These are phyloP conservation scores for Lutjanus argentimaculatus DNA, from an alignment of 2,797 vertebrate species.

Conservation along the genomic window DNA sequence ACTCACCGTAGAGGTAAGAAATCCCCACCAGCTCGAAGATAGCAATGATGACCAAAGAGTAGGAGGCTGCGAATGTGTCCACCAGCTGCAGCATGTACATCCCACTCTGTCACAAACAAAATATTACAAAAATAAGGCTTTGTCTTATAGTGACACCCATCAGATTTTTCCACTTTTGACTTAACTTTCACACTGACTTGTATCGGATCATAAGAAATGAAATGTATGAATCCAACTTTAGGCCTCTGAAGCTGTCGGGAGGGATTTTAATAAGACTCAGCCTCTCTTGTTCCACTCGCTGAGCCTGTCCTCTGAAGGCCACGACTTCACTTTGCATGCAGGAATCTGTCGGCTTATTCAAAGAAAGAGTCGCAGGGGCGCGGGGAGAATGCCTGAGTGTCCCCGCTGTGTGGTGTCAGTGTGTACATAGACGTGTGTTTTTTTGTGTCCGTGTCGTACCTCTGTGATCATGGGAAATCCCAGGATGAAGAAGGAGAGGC, in stretches of 20 bases:
- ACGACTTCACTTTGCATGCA: constrained; percentile 27
- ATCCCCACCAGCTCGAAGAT: constrained; percentile 97
- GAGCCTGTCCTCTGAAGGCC: constrained; percentile 39
- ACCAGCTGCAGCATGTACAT: constrained; percentile 99
- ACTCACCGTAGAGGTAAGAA: constrained; percentile 96
- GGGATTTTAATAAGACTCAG: constrained; percentile 55
- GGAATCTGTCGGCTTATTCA: constrained; percentile 48
- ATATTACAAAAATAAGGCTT: neutral
- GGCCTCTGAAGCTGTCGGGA: constrained; percentile 33
- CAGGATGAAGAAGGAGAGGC: constrained; percentile 93
- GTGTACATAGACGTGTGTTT: constrained; percentile 1
- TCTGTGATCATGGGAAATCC: constrained; percentile 99
- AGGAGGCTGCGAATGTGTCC: constrained; percentile 96
- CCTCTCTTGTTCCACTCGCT: constrained; percentile 40
- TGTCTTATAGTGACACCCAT: neutral
- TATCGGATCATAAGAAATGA: constrained; percentile 30
- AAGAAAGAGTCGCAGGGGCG: neutral
- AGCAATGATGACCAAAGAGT: constrained; percentile 97
- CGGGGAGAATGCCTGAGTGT: neutral
- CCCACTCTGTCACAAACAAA: constrained; percentile 87
- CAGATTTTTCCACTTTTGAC: neutral
- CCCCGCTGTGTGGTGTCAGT: neutral
- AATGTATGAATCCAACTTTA: constrained; percentile 17
- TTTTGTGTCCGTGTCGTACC: constrained; percentile 79
- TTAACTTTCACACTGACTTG: constrained; percentile 19